Evolutionary conservation across 1,140 invertebrate genomes (phyloP).

Genomic region (Cotesia typhae): DNA sequence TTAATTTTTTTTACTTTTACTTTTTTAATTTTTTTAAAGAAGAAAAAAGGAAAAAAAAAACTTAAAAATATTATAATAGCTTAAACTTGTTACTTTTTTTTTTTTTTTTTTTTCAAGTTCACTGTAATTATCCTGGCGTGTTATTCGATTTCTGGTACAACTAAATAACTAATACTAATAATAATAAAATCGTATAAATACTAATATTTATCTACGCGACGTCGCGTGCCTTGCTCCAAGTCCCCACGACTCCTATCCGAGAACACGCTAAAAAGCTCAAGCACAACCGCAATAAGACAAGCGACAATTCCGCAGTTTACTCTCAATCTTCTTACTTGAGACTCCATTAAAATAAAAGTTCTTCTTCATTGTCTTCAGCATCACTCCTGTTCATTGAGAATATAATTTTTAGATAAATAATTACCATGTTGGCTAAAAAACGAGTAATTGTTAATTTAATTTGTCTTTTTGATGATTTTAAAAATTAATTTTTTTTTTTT

Average conservation of each 20-base stretch:
- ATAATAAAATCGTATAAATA: not conserved
- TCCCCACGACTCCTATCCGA: conserved; percentile 12
- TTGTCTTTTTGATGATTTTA: not conserved
- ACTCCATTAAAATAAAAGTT: not conserved
- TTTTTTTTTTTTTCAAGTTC: not conserved
- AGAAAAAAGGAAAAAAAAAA: too few species aligned
- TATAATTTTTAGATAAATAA: not conserved
- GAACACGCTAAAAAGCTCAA: conserved; percentile 16
- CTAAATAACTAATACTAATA: too few species aligned
- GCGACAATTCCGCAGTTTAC: conserved; percentile 18
- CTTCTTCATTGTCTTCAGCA: not conserved
- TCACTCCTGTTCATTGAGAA: not conserved
- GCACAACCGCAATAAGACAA: conserved; percentile 15
- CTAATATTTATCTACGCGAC: conserved; percentile 35
- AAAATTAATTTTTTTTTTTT: conserved; percentile 25
- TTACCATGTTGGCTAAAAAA: conserved; percentile 37
- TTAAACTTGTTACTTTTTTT: not conserved
- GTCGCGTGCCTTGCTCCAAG: conserved; percentile 36
- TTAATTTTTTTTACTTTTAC: too few species aligned
- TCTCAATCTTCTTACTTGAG: not conserved
- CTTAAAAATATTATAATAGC: not conserved
- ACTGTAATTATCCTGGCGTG: conserved; percentile 27
- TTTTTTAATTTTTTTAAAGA: too few species aligned
- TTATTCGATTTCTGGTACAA: not conserved
- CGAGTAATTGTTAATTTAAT: conserved; percentile 45